A percentile compares a stretch with the other conserved stretches of the same genome.
phyloP scores from a whole-genome alignment of 2,113 vertebrate species.

The Micronycteris hirsuta region DNA sequence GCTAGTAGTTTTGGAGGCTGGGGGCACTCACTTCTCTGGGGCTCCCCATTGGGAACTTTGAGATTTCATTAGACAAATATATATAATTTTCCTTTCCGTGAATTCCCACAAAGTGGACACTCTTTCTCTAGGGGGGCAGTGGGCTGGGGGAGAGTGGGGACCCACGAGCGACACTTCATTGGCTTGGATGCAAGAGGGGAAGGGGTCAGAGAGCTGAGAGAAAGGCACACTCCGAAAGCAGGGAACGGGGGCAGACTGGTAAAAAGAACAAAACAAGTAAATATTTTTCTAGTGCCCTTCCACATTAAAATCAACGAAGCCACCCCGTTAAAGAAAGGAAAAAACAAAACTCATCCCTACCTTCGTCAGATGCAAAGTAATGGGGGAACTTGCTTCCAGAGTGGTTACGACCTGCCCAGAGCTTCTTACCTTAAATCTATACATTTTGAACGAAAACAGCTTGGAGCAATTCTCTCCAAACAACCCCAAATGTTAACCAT shows the following conservation, averaged over 20 bases:
- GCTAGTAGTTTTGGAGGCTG: neutral
- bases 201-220: neutral
- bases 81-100: neutral
- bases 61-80: conserved; percentile 6
- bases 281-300: conserved; percentile 50
- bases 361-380: conserved; percentile 80
- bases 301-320: conserved; percentile 52
- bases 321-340: conserved; percentile 68
- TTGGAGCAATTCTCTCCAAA: conserved; percentile 89
- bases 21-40: neutral
- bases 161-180: neutral
- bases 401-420: conserved; percentile 75
- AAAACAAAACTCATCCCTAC: conserved; percentile 77
- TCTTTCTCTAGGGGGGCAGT: neutral
- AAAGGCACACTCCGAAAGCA: neutral
- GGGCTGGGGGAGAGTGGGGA: neutral
- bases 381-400: conserved; percentile 76
- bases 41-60: neutral
- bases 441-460: conserved; percentile 87
- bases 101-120: neutral
- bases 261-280: conserved; percentile 53
- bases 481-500: conserved; percentile 87
- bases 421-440: conserved; percentile 84
- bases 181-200: neutral
- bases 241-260: conserved; percentile 31